A percentile compares a stretch with the other conserved stretches of the same genome.
phyloP scores from a whole-genome alignment of 2,797 vertebrate species.

The Danio aesculapii region DNA sequence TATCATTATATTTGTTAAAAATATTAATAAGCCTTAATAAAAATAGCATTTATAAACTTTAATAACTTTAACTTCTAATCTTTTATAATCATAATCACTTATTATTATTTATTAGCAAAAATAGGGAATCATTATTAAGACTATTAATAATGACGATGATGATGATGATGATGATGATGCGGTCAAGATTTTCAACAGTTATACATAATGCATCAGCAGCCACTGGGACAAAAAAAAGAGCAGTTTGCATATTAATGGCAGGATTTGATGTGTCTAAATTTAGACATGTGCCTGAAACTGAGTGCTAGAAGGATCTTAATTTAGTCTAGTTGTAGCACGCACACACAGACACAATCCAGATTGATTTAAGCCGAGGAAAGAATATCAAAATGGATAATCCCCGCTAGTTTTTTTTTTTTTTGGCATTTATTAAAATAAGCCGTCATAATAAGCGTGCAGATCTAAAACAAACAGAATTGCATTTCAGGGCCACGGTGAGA shows the following conservation, averaged over 20 bases:
- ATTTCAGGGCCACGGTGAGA: conserved; percentile 73
- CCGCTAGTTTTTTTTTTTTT: conserved; percentile 47
- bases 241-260: conserved; percentile 24
- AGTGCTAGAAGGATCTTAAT: conserved; percentile 17
- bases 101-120: too few relatives aligned
- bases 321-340: conserved; percentile 14
- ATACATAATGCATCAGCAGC: background rate
- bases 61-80: too few relatives aligned
- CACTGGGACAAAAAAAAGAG: background rate
- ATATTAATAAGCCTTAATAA: too few relatives aligned
- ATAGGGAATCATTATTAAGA: too few relatives aligned
- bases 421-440: conserved; percentile 67
- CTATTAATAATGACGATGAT: too few relatives aligned
- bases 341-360: conserved; percentile 23
- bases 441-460: conserved; percentile 76
- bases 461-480: conserved; percentile 72
- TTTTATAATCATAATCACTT: too few relatives aligned
- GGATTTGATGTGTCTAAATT: conserved; percentile 34
- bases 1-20: too few relatives aligned
- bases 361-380: conserved; percentile 13
- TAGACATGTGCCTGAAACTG: conserved; percentile 19
- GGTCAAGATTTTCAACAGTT: background rate
- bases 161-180: too few relatives aligned
- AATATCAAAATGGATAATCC: conserved; percentile 62
- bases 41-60: too few relatives aligned